A percentile compares a stretch with the other conserved stretches of the same genome.
Evolutionary conservation across 2,888 invertebrate species (phyloP).

Genomic region (Agrotis puta): DNA sequence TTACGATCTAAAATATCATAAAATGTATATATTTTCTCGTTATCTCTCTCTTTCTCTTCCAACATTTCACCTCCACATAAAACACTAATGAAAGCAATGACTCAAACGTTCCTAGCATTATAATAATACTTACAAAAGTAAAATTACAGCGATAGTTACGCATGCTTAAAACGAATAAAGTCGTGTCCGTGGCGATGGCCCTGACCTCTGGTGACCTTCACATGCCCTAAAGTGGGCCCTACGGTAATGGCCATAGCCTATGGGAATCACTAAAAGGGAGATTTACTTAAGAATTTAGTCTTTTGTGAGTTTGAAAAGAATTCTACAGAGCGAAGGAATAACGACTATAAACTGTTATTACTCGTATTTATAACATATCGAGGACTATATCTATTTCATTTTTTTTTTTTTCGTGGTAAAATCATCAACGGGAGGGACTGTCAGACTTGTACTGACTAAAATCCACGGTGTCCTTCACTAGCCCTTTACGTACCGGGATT

Average conservation of each 20-base stretch:
- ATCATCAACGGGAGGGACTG: too few species aligned
- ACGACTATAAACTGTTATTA: too few species aligned
- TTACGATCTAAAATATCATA: background rate
- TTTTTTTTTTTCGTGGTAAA: too few species aligned
- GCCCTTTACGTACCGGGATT: too few species aligned
- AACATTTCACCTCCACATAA: background rate
- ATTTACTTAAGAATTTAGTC: constrained; percentile 13
- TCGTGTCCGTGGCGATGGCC: constrained; percentile 56
- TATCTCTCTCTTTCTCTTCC: background rate
- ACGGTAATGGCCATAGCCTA: constrained; percentile 38
- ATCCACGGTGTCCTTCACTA: too few species aligned
- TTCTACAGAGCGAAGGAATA: too few species aligned
- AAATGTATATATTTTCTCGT: background rate
- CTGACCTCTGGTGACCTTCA: constrained; percentile 65
- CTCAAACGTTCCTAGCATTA: constrained; percentile 11
- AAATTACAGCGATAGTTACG: constrained; percentile 50
- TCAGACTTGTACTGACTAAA: too few species aligned
- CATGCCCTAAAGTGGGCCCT: constrained; percentile 44
- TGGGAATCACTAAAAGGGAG: constrained; percentile 33
- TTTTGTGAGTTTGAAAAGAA: background rate
- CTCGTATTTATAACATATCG: too few species aligned
- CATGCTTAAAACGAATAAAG: constrained; percentile 51
- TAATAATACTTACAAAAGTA: constrained; percentile 34
- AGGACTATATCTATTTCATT: too few species aligned
- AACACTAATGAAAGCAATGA: constrained; percentile 7